phyloP scores from a whole-genome alignment of 2,797 vertebrate species.

The Chaenodraco wilsoni region DNA sequence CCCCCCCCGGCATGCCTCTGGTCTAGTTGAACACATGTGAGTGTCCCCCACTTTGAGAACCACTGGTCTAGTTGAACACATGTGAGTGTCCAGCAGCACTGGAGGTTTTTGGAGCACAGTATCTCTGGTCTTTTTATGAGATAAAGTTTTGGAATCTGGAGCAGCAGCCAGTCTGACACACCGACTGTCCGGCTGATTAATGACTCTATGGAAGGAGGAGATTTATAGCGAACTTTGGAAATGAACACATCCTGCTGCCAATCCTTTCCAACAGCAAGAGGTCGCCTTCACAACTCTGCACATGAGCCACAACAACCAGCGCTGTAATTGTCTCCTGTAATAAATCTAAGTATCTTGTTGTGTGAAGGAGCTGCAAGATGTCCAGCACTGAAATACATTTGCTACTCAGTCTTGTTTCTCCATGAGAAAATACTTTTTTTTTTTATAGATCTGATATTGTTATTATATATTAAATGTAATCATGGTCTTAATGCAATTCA shows the following conservation, averaged over 20 bases:
- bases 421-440: not conserved
- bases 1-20: no score
- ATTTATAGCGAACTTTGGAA: slow-evolving; percentile 44
- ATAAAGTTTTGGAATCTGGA: slow-evolving; percentile 59
- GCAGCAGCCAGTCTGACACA: slow-evolving; percentile 56
- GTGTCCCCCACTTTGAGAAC: no score
- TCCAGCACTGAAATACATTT: not conserved
- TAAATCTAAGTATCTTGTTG: slow-evolving; percentile 5
- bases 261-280: slow-evolving; percentile 40
- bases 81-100: not conserved
- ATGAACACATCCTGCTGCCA: slow-evolving; percentile 30
- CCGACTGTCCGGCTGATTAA: slow-evolving; percentile 63
- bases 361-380: not conserved
- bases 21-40: no score
- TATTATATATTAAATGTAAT: no score
- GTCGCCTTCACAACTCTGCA: slow-evolving; percentile 1
- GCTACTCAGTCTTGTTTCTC: slow-evolving; percentile 5
- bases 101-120: slow-evolving; percentile 35
- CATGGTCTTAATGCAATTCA: no score
- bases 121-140: slow-evolving; percentile 14
- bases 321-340: slow-evolving; percentile 27
- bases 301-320: not conserved
- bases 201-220: slow-evolving; percentile 44
- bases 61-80: not conserved
- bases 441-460: not conserved